A percentile compares a stretch with the other conserved stretches of the same genome.
phyloP scores from a whole-genome alignment of 2,113 vertebrate genomes.

The Chamaetylas fuelleborni region DNA sequence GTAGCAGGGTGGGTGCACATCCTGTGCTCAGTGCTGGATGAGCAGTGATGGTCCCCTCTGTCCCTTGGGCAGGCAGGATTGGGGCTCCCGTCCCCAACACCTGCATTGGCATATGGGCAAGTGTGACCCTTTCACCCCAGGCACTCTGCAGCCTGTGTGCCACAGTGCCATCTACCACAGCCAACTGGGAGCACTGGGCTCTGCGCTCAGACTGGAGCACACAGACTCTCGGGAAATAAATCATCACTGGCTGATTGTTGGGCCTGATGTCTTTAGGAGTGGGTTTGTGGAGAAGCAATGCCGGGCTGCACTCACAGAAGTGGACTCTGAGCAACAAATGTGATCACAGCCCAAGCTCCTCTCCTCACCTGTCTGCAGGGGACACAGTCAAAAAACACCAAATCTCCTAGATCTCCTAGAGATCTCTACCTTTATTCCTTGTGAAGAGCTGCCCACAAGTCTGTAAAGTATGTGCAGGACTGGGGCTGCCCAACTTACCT shows the following conservation, averaged over 20 bases:
- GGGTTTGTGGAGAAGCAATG: not conserved
- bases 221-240: not conserved
- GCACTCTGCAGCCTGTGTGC: not conserved
- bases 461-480: not conserved
- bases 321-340: not conserved
- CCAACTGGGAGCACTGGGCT: not conserved
- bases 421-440: not conserved
- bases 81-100: not conserved
- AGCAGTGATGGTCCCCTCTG: not conserved
- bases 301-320: not conserved
- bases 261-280: not conserved
- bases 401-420: not conserved
- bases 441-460: not conserved
- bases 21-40: not conserved
- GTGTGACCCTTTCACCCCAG: not conserved
- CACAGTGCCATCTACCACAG: fast-evolving
- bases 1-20: not conserved
- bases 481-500: not conserved
- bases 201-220: not conserved
- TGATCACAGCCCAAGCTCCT: not conserved
- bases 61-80: not conserved
- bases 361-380: not conserved
- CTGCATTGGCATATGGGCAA: fast-evolving
- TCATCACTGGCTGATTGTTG: fast-evolving
- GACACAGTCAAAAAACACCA: not conserved